These are phyloP conservation scores for Pentamera pediparva DNA, from an alignment of 53 echinoderm and acorn worm species.

Conservation along the genomic window DNA sequence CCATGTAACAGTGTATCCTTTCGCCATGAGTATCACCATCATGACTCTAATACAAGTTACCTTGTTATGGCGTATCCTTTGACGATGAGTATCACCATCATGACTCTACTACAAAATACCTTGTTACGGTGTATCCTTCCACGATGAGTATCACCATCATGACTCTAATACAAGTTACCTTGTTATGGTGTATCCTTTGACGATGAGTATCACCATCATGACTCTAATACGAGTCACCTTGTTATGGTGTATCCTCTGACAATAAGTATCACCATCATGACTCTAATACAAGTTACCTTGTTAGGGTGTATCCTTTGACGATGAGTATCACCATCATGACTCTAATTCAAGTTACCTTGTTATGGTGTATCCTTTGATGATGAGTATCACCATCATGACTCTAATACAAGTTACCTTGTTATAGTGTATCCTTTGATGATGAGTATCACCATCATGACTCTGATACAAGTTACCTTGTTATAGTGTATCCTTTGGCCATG, in stretches of 20 bases:
- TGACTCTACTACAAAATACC: too few species aligned
- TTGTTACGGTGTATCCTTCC: slow-evolving; percentile 92
- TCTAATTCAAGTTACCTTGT: too few species aligned
- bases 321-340: slow-evolving; percentile 86
- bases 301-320: slow-evolving; percentile 92
- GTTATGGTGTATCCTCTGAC: too few species aligned
- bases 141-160: slow-evolving; percentile 83
- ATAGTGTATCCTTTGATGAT: slow-evolving; percentile 93
- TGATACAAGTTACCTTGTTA: slow-evolving; percentile 70
- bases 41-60: slow-evolving; percentile 48
- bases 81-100: slow-evolving; percentile 79
- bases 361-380: too few species aligned
- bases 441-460: slow-evolving; percentile 81
- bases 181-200: not conserved
- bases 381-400: too few species aligned
- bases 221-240: too few species aligned
- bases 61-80: slow-evolving; percentile 96
- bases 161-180: not conserved
- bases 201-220: not conserved
- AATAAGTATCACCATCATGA: too few species aligned
- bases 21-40: not conserved
- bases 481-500: slow-evolving; percentile 90
- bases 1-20: not conserved
- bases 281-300: too few species aligned
- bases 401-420: too few species aligned